Base-by-base conservation (phyloP, 2,113 vertebrate genomes). In the Stegastes partitus region DNA sequence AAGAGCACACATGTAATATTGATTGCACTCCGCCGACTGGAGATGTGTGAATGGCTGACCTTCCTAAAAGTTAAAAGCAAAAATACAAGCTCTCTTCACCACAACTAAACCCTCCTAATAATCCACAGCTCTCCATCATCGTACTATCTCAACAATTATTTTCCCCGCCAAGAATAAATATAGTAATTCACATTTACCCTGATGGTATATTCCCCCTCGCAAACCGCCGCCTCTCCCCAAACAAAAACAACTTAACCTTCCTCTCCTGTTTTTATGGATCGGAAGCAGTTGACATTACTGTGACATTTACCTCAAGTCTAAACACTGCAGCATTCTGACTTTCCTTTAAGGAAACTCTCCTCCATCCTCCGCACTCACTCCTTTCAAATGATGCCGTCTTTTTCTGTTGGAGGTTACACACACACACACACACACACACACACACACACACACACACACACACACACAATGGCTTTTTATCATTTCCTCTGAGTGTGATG, bases 251-350 rank as follows among this genome's bases (percentile, higher is more conserved):
- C 65, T 82, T 84, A 83, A 84, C 76, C 83, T 87, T 84, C 75
- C 26, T 54, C 63, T 72, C 66, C 28, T 80, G 57, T 77, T 47
- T 81, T 77, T 69, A 85, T 82, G 55, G 81, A 81, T 81, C 11
- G 61, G 50, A 73, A 70, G 65, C 69, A 26, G 84, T 31, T 89
- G 88, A 90, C 87, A 90, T 90, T 90, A 89, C 72, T 54, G 61
- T 92, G 87, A 86, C 89, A 91, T 93, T 92, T 92, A 87, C 74
- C 77, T 81, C 42, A 15, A 82, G 75, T 82, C 53, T 74, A 88
- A 87, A 82, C 80, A 69, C 31, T 6, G 70, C 37, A 22, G 65
- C 75, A 58, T 68, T 74, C 84, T 34, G 55, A 79, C 63, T 71
- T 76, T 79, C 87, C 84, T 86, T 58, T 68, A 61, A 82, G 55